Conservation (phyloP, 64 coral and sea anemone species). For the Anthopleura sola region DNA sequence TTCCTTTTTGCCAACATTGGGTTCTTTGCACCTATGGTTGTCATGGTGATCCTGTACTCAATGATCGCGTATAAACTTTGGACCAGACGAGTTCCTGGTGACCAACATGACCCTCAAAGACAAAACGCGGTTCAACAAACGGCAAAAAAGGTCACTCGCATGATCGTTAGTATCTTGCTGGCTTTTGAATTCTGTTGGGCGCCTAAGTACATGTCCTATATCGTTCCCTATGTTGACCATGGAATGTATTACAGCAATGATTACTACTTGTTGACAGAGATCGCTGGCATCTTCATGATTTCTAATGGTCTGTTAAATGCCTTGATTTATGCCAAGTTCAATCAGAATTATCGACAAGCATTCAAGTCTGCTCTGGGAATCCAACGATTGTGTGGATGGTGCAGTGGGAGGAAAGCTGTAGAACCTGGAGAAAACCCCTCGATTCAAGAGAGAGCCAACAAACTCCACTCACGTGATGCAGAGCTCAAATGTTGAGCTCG, state of each 20-base stretch:
- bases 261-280: neutral
- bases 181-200: neutral
- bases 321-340: neutral
- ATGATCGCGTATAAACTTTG: slow-evolving; percentile 34
- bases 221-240: too few relatives aligned
- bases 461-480: too few relatives aligned
- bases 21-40: neutral
- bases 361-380: neutral
- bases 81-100: slow-evolving; percentile 30
- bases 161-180: slow-evolving; percentile 11
- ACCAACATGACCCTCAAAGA: neutral
- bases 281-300: neutral
- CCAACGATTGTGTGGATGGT: neutral
- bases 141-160: slow-evolving; percentile 29
- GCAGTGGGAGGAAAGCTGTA: neutral
- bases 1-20: neutral
- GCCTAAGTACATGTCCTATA: too few relatives aligned
- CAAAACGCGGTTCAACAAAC: neutral
- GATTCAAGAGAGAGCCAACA: neutral
- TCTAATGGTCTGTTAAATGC: neutral
- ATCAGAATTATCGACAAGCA: neutral
- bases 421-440: neutral
- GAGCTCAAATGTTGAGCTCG: too few relatives aligned
- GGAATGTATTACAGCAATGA: too few relatives aligned
- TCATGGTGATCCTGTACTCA: slow-evolving; percentile 5